Conservation (phyloP, 2,888 invertebrate genomes). For the Leptinotarsa rubiginosa region DNA sequence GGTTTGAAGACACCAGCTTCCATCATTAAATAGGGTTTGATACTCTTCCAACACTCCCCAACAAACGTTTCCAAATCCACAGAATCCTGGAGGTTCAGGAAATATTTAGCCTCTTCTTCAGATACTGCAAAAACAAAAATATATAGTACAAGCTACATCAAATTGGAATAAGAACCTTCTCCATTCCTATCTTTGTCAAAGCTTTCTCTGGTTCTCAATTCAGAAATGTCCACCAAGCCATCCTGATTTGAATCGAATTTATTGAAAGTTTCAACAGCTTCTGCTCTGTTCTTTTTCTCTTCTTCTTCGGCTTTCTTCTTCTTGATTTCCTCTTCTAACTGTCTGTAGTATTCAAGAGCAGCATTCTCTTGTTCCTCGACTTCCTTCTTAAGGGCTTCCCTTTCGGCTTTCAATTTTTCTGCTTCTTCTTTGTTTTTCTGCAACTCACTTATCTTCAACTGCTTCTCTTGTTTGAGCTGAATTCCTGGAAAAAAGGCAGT, state of each 20-base stretch:
- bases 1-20: conserved; percentile 79
- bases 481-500: conserved; percentile 69
- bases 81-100: conserved; percentile 77
- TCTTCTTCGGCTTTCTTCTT: conserved; percentile 72
- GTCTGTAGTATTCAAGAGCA: conserved; percentile 79
- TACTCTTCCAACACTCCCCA: conserved; percentile 78
- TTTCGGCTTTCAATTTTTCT: conserved; percentile 83
- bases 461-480: conserved; percentile 77
- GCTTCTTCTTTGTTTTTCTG: conserved; percentile 81
- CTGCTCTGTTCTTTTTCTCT: conserved; percentile 70
- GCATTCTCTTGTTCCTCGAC: conserved; percentile 80
- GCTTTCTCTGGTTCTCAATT: conserved; percentile 77
- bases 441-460: conserved; percentile 77
- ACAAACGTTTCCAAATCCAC: conserved; percentile 77
- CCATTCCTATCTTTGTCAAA: conserved; percentile 94
- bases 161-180: conserved; percentile 61
- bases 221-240: conserved; percentile 76
- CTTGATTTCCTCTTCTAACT: conserved; percentile 75
- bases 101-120: conserved; percentile 86
- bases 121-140: conserved; percentile 70
- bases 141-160: neutral
- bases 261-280: conserved; percentile 80
- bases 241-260: conserved; percentile 86
- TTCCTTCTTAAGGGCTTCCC: conserved; percentile 77
- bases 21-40: conserved; percentile 83